Evolutionary conservation across 2,797 vertebrate species (phyloP).

Genomic region (Dromococcyx pavoninus): DNA sequence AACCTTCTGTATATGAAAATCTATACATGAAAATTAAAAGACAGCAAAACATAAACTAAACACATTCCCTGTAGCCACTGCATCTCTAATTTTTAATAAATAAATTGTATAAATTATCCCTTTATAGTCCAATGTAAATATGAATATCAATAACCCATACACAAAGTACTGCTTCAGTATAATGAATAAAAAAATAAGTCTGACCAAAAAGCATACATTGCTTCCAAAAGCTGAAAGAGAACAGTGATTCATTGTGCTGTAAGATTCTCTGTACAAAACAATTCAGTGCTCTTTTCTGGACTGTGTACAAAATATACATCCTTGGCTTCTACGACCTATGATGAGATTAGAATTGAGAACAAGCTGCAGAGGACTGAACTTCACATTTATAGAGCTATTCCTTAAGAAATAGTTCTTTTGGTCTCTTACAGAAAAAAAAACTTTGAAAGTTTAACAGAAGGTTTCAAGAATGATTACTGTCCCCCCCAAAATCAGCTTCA

Average conservation of each 20-base stretch:
- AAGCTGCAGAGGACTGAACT: not conserved
- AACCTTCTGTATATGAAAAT: not conserved
- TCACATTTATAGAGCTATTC: not conserved
- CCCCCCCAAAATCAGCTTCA: not conserved
- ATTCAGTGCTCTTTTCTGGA: not conserved
- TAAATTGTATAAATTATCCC: not conserved
- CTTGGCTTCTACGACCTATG: not conserved
- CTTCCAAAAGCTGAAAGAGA: not conserved
- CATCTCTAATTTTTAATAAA: not conserved
- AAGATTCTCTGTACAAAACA: not conserved
- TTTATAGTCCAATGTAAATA: not conserved
- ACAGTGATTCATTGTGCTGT: not conserved
- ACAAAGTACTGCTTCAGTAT: not conserved
- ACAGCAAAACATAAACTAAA: not conserved
- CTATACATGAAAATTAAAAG: not conserved
- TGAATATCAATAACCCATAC: not conserved
- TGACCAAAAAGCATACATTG: not conserved
- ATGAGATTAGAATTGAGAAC: not conserved
- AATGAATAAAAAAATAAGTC: not conserved
- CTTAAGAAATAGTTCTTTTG: not conserved
- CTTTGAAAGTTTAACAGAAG: not conserved
- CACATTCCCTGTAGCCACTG: not conserved
- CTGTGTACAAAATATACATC: not conserved
- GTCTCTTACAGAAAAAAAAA: not conserved
- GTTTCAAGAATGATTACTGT: not conserved